Evolutionary conservation across 2,797 vertebrate species (phyloP).

Genomic region (Xiphophorus birchmanni): DNA sequence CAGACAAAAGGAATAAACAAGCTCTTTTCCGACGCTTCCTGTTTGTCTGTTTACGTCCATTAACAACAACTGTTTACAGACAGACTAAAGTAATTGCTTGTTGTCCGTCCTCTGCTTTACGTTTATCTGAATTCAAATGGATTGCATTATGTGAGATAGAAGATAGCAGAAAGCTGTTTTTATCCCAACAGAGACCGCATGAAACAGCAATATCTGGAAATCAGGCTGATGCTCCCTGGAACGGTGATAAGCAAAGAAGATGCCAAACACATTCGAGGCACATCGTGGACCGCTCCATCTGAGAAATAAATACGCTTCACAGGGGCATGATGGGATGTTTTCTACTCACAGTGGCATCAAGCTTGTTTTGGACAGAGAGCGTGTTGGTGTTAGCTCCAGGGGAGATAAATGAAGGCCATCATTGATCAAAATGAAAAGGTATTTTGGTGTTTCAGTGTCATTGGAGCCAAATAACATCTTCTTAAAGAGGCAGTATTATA

Average conservation of each 20-base stretch:
- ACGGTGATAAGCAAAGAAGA: slow-evolving; percentile 13
- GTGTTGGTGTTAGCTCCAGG: not conserved
- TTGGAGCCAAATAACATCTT: not conserved
- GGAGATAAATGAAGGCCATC: not conserved
- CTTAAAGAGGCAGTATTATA: not conserved
- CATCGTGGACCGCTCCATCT: not conserved
- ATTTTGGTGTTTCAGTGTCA: not conserved
- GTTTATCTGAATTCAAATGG: slow-evolving; percentile 35
- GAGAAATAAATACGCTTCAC: not conserved
- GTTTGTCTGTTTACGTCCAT: not conserved
- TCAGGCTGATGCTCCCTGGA: slow-evolving; percentile 8
- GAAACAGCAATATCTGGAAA: slow-evolving; percentile 27
- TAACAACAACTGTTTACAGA: slow-evolving; percentile 11
- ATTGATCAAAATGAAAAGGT: not conserved
- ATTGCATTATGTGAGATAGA: no score
- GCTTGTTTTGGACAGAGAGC: not conserved
- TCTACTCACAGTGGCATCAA: not conserved
- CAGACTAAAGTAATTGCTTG: slow-evolving; percentile 14
- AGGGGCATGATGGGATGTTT: not conserved
- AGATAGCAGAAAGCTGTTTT: slow-evolving; percentile 20
- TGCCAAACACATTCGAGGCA: slow-evolving; percentile 10
- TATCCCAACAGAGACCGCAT: slow-evolving; percentile 11
- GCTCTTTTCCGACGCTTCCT: not conserved
- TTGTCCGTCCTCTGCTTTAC: slow-evolving; percentile 2
- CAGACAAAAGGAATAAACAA: slow-evolving; percentile 2